Base-by-base conservation (phyloP, 2,797 vertebrate species). In the Oreonectes daqikongensis region DNA sequence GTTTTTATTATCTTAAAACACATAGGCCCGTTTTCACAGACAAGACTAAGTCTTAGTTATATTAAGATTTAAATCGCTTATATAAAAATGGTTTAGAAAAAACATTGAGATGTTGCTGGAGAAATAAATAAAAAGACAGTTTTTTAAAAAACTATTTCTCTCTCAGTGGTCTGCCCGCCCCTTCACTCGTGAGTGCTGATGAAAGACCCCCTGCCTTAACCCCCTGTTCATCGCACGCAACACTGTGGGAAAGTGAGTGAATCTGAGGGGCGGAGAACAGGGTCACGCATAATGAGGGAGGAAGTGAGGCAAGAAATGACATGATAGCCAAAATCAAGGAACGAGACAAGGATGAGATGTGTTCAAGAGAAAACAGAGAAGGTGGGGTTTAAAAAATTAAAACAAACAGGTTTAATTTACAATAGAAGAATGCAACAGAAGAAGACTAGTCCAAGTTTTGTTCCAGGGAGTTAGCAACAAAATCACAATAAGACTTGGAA, bases 101-200 rank as follows among this genome's bases (percentile, higher is more conserved):
- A n/a, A n/a, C n/a, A n/a, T n/a, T n/a, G n/a, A n/a, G n/a, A n/a
- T n/a, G n/a, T n/a, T 83, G 57, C 48, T 88, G 85, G 79, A 79
- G 88, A 91, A 91, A 92, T 84, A 92, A 92, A 91, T 86, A 82
- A 89, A 91, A 86, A 91, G 87, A 90, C 87, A 87, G 81, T 63
- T 87, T 92, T 93, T 57, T 92, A 90, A 91, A 93, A 93, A 87
- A 85, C 81, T 87, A 92, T 68, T 79, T 52, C 59, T 57, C 18
- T 73, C 73, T 75, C 61, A 80, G 69, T 69, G 59, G 75, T 61
- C 84, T 86, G 38, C 76, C 67, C 84, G 64, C 83, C 85, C 84
- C 82, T 82, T 81, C 81, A 80, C 89, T 87, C 86, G 85, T 90
- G 87, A 87, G 85, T 87, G 86, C 88, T 90, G 88, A 90, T 81